A percentile compares a stretch with the other conserved stretches of the same genome.
These are phyloP conservation scores for Cheiracanthium punctorium DNA, from an alignment of 2,888 invertebrate species.

Conservation along the genomic window DNA sequence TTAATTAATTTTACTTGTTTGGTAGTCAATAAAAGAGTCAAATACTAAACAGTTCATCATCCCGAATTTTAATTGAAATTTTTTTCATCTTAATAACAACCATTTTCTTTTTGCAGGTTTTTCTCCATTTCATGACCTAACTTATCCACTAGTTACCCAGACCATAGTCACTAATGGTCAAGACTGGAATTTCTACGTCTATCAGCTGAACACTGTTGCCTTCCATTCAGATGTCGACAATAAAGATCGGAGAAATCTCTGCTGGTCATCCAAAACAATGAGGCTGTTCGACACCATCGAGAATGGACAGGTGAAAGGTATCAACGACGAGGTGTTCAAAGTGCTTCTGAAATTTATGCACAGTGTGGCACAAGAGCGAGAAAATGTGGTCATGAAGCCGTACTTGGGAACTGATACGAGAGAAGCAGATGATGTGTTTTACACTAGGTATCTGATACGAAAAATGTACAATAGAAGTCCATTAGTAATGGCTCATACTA, in stretches of 20 bases:
- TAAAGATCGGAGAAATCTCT: conserved; percentile 86
- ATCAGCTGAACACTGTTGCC: conserved; percentile 91
- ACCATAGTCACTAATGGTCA: conserved; percentile 91
- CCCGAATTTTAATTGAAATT: too few species aligned
- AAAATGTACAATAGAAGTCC: conserved; percentile 76
- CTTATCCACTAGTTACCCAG: conserved; percentile 93
- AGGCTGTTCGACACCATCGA: conserved; percentile 86
- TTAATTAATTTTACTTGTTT: too few species aligned
- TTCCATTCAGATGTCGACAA: conserved; percentile 80
- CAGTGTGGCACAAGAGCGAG: conserved; percentile 73
- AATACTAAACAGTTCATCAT: too few species aligned
- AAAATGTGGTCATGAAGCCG: conserved; percentile 83
- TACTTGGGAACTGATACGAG: conserved; percentile 81
- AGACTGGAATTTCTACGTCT: conserved; percentile 88
- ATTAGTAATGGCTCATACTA: conserved; percentile 77
- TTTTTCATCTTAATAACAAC: neutral
- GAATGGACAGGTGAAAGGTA: conserved; percentile 78
- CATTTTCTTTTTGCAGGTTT: conserved; percentile 80
- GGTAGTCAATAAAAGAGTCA: too few species aligned
- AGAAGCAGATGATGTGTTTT: conserved; percentile 82
- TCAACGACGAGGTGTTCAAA: conserved; percentile 87
- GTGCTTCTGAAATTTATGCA: conserved; percentile 80
- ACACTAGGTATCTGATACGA: conserved; percentile 80
- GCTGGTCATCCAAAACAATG: conserved; percentile 85
- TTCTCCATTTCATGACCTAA: conserved; percentile 90